These are phyloP conservation scores for Menura novaehollandiae DNA, from an alignment of 2,113 vertebrate genomes.

Conservation along the genomic window DNA sequence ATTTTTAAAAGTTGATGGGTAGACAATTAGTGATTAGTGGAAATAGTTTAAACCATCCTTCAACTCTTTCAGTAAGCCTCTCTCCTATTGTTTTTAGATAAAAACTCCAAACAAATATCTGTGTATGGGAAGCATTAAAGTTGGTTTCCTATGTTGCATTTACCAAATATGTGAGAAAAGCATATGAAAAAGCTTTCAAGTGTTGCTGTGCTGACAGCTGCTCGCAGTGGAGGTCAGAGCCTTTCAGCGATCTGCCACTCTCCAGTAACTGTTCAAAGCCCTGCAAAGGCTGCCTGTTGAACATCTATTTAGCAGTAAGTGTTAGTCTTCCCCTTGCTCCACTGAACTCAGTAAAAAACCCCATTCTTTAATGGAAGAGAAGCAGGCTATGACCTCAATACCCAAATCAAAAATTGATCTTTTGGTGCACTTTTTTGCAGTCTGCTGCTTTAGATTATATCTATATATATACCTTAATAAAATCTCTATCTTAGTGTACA, in stretches of 20 bases:
- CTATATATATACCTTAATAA: slow-evolving; percentile 2
- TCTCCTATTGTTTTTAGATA: not conserved
- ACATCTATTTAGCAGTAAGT: not conserved
- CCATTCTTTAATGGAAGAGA: not conserved
- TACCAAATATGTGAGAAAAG: not conserved
- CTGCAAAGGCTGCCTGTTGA: not conserved
- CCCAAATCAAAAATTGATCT: slow-evolving; percentile 35
- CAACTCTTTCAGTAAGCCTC: not conserved
- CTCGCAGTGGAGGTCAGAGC: not conserved
- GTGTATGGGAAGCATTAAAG: not conserved
- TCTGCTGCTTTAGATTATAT: slow-evolving; percentile 15
- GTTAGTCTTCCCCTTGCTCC: not conserved
- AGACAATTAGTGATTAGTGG: not conserved
- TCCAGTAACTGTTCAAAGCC: not conserved
- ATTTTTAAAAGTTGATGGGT: not conserved
- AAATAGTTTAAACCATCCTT: not conserved
- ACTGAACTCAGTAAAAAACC: not conserved
- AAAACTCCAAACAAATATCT: not conserved
- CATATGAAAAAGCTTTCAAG: not conserved
- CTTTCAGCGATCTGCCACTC: not conserved
- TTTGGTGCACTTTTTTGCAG: not conserved
- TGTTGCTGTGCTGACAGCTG: not conserved
- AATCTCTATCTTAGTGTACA: not conserved
- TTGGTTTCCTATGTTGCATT: not conserved
- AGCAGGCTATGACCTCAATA: slow-evolving; percentile 26